These are phyloP conservation scores for Cladopsammia gracilis DNA, from an alignment of 64 coral and sea anemone species.

Conservation along the genomic window DNA sequence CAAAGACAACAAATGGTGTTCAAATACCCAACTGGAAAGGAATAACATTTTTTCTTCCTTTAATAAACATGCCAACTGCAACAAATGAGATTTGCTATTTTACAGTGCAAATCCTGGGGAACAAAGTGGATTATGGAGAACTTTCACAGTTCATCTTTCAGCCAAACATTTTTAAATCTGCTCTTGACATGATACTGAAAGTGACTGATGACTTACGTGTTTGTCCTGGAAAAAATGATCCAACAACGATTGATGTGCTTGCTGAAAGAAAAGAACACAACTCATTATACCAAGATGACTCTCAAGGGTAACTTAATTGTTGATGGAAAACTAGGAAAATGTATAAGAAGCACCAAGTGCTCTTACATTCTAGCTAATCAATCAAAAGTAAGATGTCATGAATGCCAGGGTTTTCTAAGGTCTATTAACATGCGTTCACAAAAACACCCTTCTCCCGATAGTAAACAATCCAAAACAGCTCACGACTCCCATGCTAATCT, in stretches of 20 bases:
- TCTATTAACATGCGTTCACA: neutral
- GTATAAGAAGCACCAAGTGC: neutral
- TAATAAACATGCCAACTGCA: neutral
- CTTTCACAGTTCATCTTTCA: constrained; percentile 23
- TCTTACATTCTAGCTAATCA: neutral
- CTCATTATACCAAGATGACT: too few relatives aligned
- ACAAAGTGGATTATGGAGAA: constrained; percentile 6
- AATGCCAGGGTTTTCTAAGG: neutral
- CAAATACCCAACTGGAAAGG: constrained; percentile 48
- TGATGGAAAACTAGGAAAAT: neutral
- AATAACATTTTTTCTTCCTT: constrained; percentile 30
- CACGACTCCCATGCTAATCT: constrained; percentile 6
- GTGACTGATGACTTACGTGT: too few relatives aligned
- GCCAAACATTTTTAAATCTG: neutral
- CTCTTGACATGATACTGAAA: neutral
- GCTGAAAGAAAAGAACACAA: too few relatives aligned
- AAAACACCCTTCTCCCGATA: neutral
- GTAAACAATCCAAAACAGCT: constrained; percentile 1
- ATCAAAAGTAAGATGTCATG: neutral
- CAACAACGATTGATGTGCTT: too few relatives aligned
- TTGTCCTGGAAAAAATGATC: too few relatives aligned
- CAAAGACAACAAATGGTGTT: constrained; percentile 1
- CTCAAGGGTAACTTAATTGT: neutral
- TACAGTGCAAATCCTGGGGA: constrained; percentile 18
- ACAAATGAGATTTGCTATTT: neutral